phyloP scores from a whole-genome alignment of 2,888 invertebrate genomes.

The Empis stercorea region DNA sequence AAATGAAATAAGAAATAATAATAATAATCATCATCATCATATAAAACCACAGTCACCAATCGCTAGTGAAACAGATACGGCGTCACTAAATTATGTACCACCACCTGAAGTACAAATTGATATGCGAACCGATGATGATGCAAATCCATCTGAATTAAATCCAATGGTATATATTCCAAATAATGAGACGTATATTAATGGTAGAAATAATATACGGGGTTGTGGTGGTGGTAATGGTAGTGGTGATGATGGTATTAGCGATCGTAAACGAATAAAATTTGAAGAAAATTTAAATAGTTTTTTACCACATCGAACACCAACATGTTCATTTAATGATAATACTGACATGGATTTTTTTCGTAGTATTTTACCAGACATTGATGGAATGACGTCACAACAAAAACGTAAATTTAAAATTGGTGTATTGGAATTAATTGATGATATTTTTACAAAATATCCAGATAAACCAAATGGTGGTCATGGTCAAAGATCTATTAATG shows the following conservation, averaged over 20 bases:
- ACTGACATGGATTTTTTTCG: conserved; percentile 39
- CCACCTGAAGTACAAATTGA: conserved; percentile 15
- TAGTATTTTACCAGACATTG: conserved; percentile 42
- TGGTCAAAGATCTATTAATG: no score
- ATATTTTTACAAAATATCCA: conserved; percentile 32
- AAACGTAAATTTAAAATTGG: conserved; percentile 42
- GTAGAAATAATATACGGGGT: background rate
- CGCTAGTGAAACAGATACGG: conserved; percentile 15
- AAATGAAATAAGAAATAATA: conserved; percentile 11
- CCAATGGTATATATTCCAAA: conserved; percentile 12
- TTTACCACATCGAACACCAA: no score
- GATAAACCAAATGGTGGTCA: background rate
- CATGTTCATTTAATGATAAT: conserved; percentile 15
- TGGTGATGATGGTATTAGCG: background rate
- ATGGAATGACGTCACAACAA: conserved; percentile 37
- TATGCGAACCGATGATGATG: conserved; percentile 15
- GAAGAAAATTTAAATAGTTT: background rate
- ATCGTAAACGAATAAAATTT: conserved; percentile 9
- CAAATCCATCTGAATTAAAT: conserved; percentile 9
- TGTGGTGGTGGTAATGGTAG: background rate
- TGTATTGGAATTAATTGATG: conserved; percentile 39
- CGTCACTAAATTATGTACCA: conserved; percentile 19
- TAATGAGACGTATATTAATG: conserved; percentile 15
- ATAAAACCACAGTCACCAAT: conserved; percentile 9
- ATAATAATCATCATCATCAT: conserved; percentile 22